Conservation (phyloP, 2,113 vertebrate species). For the Pseudorectes ferrugineus region DNA sequence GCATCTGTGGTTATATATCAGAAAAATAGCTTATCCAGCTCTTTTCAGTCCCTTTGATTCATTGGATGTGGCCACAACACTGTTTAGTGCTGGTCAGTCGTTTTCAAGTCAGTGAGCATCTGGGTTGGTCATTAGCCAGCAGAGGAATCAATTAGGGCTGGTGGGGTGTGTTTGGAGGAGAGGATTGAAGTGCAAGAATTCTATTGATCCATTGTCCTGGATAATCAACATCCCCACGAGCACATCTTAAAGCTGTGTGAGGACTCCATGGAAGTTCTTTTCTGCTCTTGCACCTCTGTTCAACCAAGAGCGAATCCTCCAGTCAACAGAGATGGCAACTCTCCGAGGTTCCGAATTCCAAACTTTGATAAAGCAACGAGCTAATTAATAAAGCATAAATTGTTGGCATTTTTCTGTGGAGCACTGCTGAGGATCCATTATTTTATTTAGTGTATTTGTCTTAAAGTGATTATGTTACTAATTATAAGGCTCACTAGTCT, state of each 20-base stretch:
- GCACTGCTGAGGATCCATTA: background rate
- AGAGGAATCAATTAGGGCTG: background rate
- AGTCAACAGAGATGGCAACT: background rate
- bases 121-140: background rate
- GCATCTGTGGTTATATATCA: background rate
- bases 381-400: background rate
- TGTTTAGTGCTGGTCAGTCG: background rate
- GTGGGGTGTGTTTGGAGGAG: background rate
- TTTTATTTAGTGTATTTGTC: constrained; percentile 52
- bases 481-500: constrained; percentile 59
- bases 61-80: background rate
- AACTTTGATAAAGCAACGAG: background rate
- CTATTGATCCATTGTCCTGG: constrained; percentile 6
- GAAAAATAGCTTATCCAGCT: background rate
- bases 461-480: constrained; percentile 54
- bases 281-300: background rate
- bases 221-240: background rate
- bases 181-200: background rate
- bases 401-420: background rate
- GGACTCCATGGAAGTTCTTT: background rate
- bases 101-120: background rate
- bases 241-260: background rate
- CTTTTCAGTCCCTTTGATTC: background rate
- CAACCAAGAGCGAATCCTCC: background rate
- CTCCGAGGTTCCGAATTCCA: background rate